A percentile compares a stretch with the other conserved stretches of the same genome.
Evolutionary conservation across 2,113 vertebrate species (phyloP).

Genomic region (Probosciger aterrimus): DNA sequence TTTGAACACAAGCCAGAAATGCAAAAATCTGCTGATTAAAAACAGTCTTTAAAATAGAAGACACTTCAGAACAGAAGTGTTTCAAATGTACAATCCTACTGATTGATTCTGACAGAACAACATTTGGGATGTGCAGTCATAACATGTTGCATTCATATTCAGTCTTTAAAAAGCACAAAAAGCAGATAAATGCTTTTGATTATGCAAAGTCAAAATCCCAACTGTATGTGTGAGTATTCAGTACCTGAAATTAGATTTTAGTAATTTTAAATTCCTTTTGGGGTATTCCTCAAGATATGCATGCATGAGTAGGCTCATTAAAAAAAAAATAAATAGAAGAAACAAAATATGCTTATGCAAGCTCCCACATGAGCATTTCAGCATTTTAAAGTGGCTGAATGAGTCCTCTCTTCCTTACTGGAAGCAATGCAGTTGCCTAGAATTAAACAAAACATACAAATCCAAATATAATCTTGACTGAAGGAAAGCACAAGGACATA

Average conservation of each 20-base stretch:
- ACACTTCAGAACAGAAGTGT: neutral
- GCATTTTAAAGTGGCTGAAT: neutral
- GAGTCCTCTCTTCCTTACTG: neutral
- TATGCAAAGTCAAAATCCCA: constrained; percentile 4
- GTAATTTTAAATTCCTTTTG: neutral
- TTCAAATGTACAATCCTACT: neutral
- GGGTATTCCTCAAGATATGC: neutral
- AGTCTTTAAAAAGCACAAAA: neutral
- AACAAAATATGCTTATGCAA: neutral
- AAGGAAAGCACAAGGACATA: neutral
- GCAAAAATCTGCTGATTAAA: neutral
- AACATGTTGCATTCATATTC: neutral
- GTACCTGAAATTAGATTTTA: neutral
- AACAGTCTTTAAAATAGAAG: neutral
- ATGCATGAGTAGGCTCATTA: neutral
- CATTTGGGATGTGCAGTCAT: neutral
- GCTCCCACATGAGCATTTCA: neutral
- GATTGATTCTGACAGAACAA: constrained; percentile 1
- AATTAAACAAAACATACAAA: constrained; percentile 15
- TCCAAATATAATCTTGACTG: constrained; percentile 1
- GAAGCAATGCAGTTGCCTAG: constrained; percentile 4
- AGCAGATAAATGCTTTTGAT: neutral
- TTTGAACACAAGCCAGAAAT: neutral
- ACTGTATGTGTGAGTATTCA: neutral
- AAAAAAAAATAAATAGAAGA: neutral